phyloP scores from a whole-genome alignment of 2,797 vertebrate species.

The Microtus agrestis region DNA sequence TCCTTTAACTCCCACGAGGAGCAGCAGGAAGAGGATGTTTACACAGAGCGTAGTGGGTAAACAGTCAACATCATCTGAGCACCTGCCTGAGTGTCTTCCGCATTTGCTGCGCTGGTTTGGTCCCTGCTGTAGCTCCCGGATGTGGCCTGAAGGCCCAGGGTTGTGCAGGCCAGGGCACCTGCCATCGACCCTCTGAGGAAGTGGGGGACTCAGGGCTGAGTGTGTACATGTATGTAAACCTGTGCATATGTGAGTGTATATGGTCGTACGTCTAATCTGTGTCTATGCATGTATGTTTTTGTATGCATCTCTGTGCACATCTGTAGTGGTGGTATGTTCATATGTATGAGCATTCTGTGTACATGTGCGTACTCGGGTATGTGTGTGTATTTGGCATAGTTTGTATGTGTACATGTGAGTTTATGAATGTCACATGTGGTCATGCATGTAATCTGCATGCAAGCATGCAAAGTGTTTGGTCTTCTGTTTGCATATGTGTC shows the following conservation, averaged over 20 bases:
- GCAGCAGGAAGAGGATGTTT: conserved; percentile 66
- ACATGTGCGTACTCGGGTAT: background rate
- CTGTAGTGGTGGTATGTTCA: background rate
- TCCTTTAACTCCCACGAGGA: fast-evolving
- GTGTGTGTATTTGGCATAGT: background rate
- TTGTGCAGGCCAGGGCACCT: fast-evolving
- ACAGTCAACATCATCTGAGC: background rate
- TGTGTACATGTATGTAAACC: background rate
- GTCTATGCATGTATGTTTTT: background rate
- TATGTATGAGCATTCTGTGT: background rate
- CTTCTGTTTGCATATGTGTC: background rate
- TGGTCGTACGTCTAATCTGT: background rate
- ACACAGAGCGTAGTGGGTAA: fast-evolving
- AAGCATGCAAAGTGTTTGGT: background rate
- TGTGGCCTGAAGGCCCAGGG: background rate
- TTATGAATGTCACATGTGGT: background rate
- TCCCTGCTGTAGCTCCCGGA: fast-evolving
- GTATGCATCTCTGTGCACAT: background rate
- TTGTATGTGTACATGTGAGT: background rate
- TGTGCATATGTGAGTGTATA: background rate
- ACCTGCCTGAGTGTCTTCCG: background rate
- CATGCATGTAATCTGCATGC: background rate
- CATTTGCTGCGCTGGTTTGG: background rate
- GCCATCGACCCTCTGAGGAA: background rate
- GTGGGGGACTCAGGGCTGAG: fast-evolving